Conservation (phyloP, 2,888 invertebrate species). For the Lochmaea crataegi region DNA sequence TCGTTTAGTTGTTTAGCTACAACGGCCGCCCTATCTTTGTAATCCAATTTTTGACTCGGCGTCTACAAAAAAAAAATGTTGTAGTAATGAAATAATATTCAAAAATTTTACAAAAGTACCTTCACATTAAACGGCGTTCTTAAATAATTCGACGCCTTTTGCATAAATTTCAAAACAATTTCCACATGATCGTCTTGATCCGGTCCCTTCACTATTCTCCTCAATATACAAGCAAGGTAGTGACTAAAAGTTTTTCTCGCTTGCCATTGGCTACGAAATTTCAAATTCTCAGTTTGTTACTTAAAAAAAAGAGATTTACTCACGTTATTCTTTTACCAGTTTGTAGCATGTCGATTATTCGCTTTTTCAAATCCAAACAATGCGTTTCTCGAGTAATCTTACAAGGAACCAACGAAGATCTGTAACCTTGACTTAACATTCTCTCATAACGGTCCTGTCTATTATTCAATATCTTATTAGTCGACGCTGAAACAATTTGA, state of each 20-base stretch:
- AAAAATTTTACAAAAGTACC: slow-evolving; percentile 58
- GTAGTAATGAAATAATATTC: neutral
- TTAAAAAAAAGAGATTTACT: slow-evolving; percentile 52
- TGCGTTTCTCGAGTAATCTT: slow-evolving; percentile 61
- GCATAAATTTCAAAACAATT: slow-evolving; percentile 81
- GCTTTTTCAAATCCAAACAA: slow-evolving; percentile 58
- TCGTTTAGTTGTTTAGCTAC: slow-evolving; percentile 87
- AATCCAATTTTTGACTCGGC: slow-evolving; percentile 77
- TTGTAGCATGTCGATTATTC: slow-evolving; percentile 68
- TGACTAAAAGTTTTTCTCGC: slow-evolving; percentile 82
- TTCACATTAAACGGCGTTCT: slow-evolving; percentile 76
- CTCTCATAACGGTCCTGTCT: slow-evolving; percentile 65
- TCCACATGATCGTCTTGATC: slow-evolving; percentile 72
- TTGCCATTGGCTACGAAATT: slow-evolving; percentile 71
- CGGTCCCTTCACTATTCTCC: slow-evolving; percentile 71
- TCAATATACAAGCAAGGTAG: slow-evolving; percentile 80
- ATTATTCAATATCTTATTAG: slow-evolving; percentile 36
- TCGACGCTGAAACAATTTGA: neutral
- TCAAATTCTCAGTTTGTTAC: neutral
- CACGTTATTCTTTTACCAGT: slow-evolving; percentile 77
- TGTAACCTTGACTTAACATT: slow-evolving; percentile 62
- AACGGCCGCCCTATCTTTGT: slow-evolving; percentile 85
- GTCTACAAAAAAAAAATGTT: slow-evolving; percentile 66
- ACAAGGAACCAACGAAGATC: slow-evolving; percentile 60
- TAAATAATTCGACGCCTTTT: slow-evolving; percentile 77